Evolutionary conservation across 1,140 invertebrate genomes (phyloP), one percentile per base, ranked within the genome.

Genomic region (Radopholus similis): DNA sequence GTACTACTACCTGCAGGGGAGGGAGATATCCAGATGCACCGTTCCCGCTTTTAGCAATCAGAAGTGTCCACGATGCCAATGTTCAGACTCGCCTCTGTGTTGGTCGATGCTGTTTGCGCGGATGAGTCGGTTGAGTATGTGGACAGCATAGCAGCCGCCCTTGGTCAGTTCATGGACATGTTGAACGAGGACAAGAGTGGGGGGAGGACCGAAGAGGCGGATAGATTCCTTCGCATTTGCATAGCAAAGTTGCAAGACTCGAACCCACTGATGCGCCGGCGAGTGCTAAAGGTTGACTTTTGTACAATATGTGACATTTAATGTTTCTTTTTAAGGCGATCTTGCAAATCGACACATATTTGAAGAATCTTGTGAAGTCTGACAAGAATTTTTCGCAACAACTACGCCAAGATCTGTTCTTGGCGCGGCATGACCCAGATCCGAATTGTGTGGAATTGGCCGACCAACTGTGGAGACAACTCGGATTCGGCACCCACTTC

Each of bases 381-480:
- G 85, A 70, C 83, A 88, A 79, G 83, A 84, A 70, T 83, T 84
- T 88, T 42, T 84, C 86, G 0, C 81, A 89, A 11, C 80, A 85
- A 15, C 83, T 94, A 1, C 88, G 87, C 6, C 73, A 75, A 56
- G 72, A 77, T 51, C 73, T 85, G 2, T 84, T 81, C 80, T 76
- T 84, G 4, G 82, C 77, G 0, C 77, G 70, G 59, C 81, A 77
- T 78, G 84, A 85, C 71, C 51, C 67, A 11, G 83, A 84, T 38
- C 71, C 75, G 60, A 71, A 82, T 54, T 78, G 82, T 3, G 64
- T 69, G 47, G 71, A 70, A 15, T 57, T 83, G 4, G 85, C 85
- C 30, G 73, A 81, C 53, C 69, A 69, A 11, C 40, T 77, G 11
- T 72, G 60, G 62, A 23, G 38, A 1, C 58, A 76, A 34, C 51